Percentiles rank a stretch among this genome's conserved stretches.
Evolutionary conservation across 2,797 vertebrate species (phyloP).

Genomic region (Rachycentron canadum): DNA sequence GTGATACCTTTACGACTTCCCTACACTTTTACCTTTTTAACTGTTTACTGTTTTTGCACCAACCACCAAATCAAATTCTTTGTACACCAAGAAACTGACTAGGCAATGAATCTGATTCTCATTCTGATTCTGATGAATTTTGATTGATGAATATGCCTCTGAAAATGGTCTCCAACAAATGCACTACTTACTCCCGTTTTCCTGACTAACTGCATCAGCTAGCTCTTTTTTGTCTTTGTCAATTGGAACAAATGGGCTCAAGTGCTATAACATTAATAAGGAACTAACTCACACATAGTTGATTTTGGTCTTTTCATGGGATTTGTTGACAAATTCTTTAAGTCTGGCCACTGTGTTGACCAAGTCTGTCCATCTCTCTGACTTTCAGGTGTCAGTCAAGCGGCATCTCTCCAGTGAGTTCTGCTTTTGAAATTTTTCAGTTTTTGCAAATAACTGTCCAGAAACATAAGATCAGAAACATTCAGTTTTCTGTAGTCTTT

Average conservation of each 20-base stretch:
- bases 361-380: neutral
- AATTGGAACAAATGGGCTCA: neutral
- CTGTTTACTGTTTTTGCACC: no score
- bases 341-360: neutral
- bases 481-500: neutral
- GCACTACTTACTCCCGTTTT: neutral
- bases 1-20: no score
- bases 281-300: neutral
- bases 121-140: neutral
- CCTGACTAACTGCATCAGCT: neutral
- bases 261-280: neutral
- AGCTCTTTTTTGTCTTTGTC: neutral
- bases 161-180: neutral
- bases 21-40: no score
- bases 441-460: neutral
- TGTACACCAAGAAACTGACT: no score
- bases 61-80: no score
- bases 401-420: constrained; percentile 85
- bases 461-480: neutral
- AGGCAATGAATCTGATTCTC: no score
- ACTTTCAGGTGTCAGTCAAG: constrained; percentile 75
- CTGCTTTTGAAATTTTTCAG: neutral
- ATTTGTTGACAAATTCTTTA: neutral
- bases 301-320: neutral
- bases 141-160: neutral